Evolutionary conservation across 2,888 invertebrate species (phyloP).

Genomic region (Mellilla xanthometata): DNA sequence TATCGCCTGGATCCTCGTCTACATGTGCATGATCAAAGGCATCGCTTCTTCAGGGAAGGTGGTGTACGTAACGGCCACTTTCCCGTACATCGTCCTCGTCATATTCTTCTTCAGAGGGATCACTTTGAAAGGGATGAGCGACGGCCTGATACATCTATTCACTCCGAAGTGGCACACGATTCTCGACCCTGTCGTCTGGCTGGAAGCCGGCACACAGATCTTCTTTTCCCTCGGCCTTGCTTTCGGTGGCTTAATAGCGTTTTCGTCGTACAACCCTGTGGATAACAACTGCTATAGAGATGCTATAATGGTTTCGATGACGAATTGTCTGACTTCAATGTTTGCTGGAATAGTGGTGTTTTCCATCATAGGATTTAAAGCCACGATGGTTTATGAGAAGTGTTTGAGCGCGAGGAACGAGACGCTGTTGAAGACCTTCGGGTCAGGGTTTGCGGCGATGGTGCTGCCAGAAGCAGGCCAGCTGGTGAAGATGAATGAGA

Average conservation of each 20-base stretch:
- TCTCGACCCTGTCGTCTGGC: slow-evolving; percentile 96
- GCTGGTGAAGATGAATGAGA: slow-evolving; percentile 77
- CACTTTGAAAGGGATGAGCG: slow-evolving; percentile 92
- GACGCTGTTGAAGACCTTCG: slow-evolving; percentile 83
- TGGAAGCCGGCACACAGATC: slow-evolving; percentile 98
- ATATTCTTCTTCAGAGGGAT: slow-evolving; percentile 98
- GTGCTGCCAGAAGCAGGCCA: slow-evolving; percentile 82
- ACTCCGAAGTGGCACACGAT: slow-evolving; percentile 96
- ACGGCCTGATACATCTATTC: slow-evolving; percentile 94
- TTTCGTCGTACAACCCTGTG: slow-evolving; percentile 97
- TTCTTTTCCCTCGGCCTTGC: slow-evolving; percentile 98
- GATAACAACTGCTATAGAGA: slow-evolving; percentile 98
- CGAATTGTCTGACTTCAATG: slow-evolving; percentile 97
- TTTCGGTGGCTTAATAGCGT: slow-evolving; percentile 97
- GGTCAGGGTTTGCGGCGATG: slow-evolving; percentile 67
- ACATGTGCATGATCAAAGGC: slow-evolving; percentile 98
- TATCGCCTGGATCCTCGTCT: slow-evolving; percentile 96
- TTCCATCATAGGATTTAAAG: slow-evolving; percentile 96
- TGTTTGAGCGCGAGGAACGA: slow-evolving; percentile 85
- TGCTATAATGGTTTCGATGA: slow-evolving; percentile 95
- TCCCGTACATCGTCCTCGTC: slow-evolving; percentile 96
- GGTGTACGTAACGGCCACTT: slow-evolving; percentile 97
- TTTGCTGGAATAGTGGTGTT: slow-evolving; percentile 98
- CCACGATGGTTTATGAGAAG: slow-evolving; percentile 91
- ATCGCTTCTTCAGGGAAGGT: slow-evolving; percentile 98